A percentile compares a stretch with the other conserved stretches of the same genome.
phyloP scores from a whole-genome alignment of 2,888 invertebrate species.

The Euphydryas editha region DNA sequence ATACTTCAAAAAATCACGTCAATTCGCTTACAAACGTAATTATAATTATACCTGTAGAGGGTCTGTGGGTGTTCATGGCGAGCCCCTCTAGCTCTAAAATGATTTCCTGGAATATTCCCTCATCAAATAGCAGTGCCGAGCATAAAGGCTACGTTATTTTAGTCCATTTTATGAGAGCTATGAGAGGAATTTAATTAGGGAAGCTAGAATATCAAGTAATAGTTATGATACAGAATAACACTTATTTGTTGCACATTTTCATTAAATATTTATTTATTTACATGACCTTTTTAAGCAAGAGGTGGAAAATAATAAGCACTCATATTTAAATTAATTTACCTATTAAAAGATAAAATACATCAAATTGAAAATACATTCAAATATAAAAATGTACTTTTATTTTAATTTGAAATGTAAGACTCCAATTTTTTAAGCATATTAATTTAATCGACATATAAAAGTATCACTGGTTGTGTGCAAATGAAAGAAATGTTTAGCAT shows the following conservation, averaged over 20 bases:
- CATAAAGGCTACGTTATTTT: slow-evolving; percentile 27
- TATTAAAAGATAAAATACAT: too few species aligned
- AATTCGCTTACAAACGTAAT: slow-evolving; percentile 4
- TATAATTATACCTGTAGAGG: slow-evolving; percentile 4
- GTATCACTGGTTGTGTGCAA: background rate
- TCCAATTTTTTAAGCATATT: background rate
- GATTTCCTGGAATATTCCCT: slow-evolving; percentile 29
- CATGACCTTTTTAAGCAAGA: background rate
- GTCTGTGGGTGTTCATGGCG: slow-evolving; percentile 10
- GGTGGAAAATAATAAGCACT: too few species aligned
- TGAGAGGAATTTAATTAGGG: slow-evolving; percentile 34
- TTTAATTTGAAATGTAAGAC: background rate
- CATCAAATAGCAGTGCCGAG: slow-evolving; percentile 22
- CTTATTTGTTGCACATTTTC: background rate
- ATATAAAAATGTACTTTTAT: background rate
- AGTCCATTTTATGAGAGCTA: slow-evolving; percentile 26
- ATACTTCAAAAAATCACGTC: background rate
- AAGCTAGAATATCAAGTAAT: slow-evolving; percentile 20
- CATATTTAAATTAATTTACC: too few species aligned
- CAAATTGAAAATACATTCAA: too few species aligned
- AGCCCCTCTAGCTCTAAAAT: slow-evolving; percentile 24
- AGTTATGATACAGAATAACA: background rate
- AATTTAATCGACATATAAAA: background rate
- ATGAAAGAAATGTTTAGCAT: background rate
- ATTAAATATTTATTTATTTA: background rate